phyloP scores from a whole-genome alignment of 2,113 vertebrate genomes.

The Aphyosemion australe region DNA sequence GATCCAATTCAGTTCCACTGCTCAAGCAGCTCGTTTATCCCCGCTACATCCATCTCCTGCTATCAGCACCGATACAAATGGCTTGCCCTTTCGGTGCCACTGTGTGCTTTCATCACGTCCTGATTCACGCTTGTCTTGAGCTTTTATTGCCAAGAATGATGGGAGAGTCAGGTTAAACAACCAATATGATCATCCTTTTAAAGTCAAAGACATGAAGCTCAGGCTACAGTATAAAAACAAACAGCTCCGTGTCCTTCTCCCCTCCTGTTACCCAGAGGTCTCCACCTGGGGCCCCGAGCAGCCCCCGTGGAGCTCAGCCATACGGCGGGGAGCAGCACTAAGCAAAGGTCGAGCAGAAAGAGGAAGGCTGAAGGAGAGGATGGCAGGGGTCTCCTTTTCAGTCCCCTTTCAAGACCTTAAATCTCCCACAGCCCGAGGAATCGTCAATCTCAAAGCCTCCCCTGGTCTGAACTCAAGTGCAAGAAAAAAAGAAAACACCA shows the following conservation, averaged over 20 bases:
- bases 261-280: slow-evolving; percentile 23
- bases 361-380: slow-evolving; percentile 27
- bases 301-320: slow-evolving; percentile 20
- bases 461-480: neutral
- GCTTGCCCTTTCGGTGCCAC: neutral
- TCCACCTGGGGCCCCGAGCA: slow-evolving; percentile 43
- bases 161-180: slow-evolving; percentile 4
- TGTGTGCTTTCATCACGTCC: slow-evolving; percentile 3
- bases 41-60: slow-evolving; percentile 27
- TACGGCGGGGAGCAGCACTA: slow-evolving; percentile 33
- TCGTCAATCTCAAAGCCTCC: slow-evolving; percentile 6
- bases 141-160: slow-evolving; percentile 9
- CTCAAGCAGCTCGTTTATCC: slow-evolving; percentile 42
- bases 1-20: slow-evolving; percentile 53
- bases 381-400: slow-evolving; percentile 13
- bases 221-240: slow-evolving; percentile 2
- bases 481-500: slow-evolving; percentile 7
- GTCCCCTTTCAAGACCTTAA: slow-evolving; percentile 16
- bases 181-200: neutral
- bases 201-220: neutral
- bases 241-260: neutral
- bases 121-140: neutral
- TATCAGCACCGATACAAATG: slow-evolving; percentile 9
- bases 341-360: slow-evolving; percentile 44
- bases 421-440: slow-evolving; percentile 37